phyloP scores from a whole-genome alignment of 2,113 vertebrate genomes.

The Crypturellus undulatus region DNA sequence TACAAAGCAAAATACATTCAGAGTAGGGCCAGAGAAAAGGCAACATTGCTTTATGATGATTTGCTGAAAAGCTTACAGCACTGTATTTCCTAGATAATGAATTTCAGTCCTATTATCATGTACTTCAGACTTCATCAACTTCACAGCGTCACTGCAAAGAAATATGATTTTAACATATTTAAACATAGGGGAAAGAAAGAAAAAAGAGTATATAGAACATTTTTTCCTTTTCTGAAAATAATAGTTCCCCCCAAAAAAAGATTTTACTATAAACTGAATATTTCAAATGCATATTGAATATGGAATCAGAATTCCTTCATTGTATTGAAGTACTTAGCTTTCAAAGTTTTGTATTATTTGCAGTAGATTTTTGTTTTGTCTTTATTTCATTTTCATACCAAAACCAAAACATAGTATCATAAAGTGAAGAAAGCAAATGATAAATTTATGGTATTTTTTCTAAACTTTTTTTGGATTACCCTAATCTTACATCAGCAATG shows the following conservation, averaged over 20 bases:
- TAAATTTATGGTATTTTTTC: neutral
- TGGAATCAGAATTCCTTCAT: conserved; percentile 32
- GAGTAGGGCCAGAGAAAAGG: conserved; percentile 68
- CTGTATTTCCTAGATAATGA: conserved; percentile 80
- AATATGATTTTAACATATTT: conserved; percentile 72
- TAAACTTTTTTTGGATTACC: neutral
- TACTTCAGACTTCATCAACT: conserved; percentile 77
- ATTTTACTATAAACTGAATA: conserved; percentile 61
- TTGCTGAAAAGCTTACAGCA: conserved; percentile 74
- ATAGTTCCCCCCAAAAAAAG: conserved; percentile 27
- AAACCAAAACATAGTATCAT: neutral
- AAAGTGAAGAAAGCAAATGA: neutral
- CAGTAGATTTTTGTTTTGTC: conserved; percentile 28
- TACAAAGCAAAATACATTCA: conserved; percentile 71
- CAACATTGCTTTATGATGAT: conserved; percentile 71
- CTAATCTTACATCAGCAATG: neutral
- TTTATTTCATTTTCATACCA: conserved; percentile 34
- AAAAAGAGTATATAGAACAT: conserved; percentile 64
- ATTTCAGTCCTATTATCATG: conserved; percentile 73
- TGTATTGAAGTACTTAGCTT: conserved; percentile 48
- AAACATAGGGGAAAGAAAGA: conserved; percentile 68
- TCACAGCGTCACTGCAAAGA: conserved; percentile 67
- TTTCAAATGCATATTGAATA: conserved; percentile 27
- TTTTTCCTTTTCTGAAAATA: conserved; percentile 78
- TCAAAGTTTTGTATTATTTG: conserved; percentile 52